Evolutionary conservation across 2,113 vertebrate genomes (phyloP).

Genomic region (Brevimyrus niger): DNA sequence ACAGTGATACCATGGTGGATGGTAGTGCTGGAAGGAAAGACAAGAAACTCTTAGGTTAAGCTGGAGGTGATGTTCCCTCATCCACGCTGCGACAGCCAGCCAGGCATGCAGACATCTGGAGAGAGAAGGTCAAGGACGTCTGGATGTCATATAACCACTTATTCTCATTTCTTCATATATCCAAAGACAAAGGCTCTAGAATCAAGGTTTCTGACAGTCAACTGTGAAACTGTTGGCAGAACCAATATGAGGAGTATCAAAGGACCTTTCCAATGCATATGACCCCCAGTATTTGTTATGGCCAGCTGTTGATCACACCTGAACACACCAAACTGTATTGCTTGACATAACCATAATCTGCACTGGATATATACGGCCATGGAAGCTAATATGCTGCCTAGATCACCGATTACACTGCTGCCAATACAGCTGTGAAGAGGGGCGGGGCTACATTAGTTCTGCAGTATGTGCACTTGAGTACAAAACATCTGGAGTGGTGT

Average conservation of each 20-base stretch:
- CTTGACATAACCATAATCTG: background rate
- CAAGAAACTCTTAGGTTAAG: background rate
- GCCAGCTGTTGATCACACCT: background rate
- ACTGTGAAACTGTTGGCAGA: background rate
- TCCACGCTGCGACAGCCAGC: background rate
- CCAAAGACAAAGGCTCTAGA: background rate
- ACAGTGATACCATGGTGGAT: background rate
- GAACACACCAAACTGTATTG: background rate
- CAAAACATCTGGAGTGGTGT: background rate
- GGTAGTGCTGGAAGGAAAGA: background rate
- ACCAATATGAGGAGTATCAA: background rate
- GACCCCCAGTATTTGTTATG: background rate
- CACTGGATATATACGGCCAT: background rate
- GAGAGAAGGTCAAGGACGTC: background rate
- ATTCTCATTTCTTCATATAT: background rate
- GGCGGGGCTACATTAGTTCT: background rate
- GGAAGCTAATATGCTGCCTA: background rate
- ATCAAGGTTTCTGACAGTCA: background rate
- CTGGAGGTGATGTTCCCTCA: background rate
- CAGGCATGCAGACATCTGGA: background rate
- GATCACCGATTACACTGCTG: background rate
- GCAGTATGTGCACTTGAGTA: background rate
- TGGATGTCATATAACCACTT: background rate
- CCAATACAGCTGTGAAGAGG: background rate
- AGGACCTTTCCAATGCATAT: background rate